These are phyloP conservation scores for Autographa gamma DNA, from an alignment of 2,888 invertebrate species.

Conservation along the genomic window DNA sequence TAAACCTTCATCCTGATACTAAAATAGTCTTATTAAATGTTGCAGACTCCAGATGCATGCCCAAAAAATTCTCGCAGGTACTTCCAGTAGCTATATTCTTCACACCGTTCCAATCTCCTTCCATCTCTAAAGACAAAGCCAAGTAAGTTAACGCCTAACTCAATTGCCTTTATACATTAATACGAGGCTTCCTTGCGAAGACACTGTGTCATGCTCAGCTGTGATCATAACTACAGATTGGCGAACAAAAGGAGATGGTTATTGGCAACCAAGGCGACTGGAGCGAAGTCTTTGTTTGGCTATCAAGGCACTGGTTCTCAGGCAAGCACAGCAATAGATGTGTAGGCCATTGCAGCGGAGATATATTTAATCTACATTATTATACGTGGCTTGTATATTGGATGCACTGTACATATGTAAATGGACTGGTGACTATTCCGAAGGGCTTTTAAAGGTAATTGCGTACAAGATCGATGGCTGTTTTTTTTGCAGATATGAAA, in stretches of 20 bases:
- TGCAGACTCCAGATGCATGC: no score
- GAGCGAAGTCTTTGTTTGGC: constrained; percentile 65
- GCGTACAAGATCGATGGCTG: background rate
- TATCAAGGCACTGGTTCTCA: constrained; percentile 53
- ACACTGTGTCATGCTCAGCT: constrained; percentile 36
- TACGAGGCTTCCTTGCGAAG: constrained; percentile 42
- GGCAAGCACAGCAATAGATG: constrained; percentile 18
- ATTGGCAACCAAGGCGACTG: constrained; percentile 69
- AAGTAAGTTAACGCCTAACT: constrained; percentile 21
- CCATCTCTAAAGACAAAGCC: constrained; percentile 4
- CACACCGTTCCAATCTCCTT: background rate
- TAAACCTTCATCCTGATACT: no score
- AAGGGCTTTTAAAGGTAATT: background rate
- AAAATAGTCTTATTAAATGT: no score
- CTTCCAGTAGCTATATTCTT: background rate
- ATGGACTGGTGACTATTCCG: background rate
- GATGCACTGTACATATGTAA: background rate
- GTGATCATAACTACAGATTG: constrained; percentile 56
- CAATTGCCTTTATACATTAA: constrained; percentile 46
- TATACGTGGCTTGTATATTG: background rate
- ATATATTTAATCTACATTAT: background rate
- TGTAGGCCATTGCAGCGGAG: background rate
- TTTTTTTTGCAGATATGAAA: no score
- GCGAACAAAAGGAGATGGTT: constrained; percentile 68
- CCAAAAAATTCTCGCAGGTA: background rate